These are phyloP conservation scores for Lithobius niger DNA, from an alignment of 1,140 invertebrate genomes.

Conservation along the genomic window DNA sequence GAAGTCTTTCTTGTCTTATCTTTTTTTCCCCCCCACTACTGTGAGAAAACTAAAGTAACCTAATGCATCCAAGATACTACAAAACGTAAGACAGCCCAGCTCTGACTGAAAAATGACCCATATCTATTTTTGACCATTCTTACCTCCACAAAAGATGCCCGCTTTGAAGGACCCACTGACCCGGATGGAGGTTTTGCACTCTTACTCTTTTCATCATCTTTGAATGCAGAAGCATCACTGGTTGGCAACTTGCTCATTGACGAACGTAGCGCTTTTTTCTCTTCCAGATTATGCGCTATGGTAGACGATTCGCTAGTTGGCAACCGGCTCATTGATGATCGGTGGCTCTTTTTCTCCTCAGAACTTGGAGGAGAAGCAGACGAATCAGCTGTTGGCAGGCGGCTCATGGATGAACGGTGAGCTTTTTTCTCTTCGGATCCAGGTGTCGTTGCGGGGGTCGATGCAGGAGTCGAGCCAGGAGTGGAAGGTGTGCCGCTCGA, in stretches of 20 bases:
- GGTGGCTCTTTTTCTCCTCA: too few species aligned
- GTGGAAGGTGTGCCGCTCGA: slow-evolving; percentile 39
- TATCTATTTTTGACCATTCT: too few species aligned
- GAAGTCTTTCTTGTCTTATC: too few species aligned
- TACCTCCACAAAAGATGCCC: slow-evolving; percentile 70
- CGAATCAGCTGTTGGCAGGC: neutral
- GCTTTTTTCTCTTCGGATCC: neutral
- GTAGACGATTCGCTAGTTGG: too few species aligned
- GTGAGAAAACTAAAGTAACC: too few species aligned
- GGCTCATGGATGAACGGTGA: neutral
- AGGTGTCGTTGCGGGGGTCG: neutral
- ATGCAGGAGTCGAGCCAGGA: neutral
- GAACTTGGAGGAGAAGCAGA: too few species aligned
- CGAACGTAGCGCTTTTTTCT: neutral
- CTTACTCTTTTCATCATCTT: slow-evolving; percentile 15
- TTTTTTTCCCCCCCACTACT: too few species aligned
- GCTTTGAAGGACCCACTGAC: slow-evolving; percentile 33
- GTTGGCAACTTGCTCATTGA: neutral
- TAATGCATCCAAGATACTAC: too few species aligned
- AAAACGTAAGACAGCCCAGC: too few species aligned
- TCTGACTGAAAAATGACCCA: too few species aligned
- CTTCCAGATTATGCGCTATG: too few species aligned
- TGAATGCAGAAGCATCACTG: slow-evolving; percentile 13
- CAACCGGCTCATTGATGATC: too few species aligned
- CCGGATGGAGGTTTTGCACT: slow-evolving; percentile 12